Evolutionary conservation across 2,113 vertebrate species (phyloP).

Genomic region (Saguinus imperator): DNA sequence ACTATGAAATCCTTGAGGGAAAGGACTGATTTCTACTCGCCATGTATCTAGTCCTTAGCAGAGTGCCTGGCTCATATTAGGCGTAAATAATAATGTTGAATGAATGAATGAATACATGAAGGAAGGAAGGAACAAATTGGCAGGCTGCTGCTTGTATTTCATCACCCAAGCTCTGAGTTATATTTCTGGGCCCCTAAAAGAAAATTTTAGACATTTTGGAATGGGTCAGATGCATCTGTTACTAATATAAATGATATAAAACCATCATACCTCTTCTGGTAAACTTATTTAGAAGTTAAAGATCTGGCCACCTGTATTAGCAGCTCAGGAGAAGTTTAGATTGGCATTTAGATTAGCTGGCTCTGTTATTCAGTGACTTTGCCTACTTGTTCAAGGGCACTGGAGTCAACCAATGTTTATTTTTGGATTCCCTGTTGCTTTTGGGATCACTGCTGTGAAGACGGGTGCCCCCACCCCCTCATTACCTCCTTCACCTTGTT

Average conservation of each 20-base stretch:
- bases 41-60: not conserved
- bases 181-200: not conserved
- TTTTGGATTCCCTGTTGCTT: slow-evolving; percentile 82
- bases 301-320: slow-evolving; percentile 37
- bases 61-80: not conserved
- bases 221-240: slow-evolving; percentile 32
- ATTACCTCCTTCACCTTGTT: slow-evolving; percentile 84
- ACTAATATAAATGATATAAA: slow-evolving; percentile 7
- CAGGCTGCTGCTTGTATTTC: not conserved
- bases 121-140: not conserved
- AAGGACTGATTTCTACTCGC: not conserved
- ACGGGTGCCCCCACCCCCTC: slow-evolving; percentile 60
- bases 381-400: slow-evolving; percentile 83
- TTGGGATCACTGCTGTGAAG: slow-evolving; percentile 66
- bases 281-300: slow-evolving; percentile 44
- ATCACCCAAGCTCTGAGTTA: not conserved
- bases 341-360: slow-evolving; percentile 76
- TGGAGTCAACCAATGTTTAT: slow-evolving; percentile 81
- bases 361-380: slow-evolving; percentile 69
- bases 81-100: not conserved
- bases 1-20: not conserved
- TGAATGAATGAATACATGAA: not conserved
- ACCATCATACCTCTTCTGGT: slow-evolving; percentile 25
- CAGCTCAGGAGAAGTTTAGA: slow-evolving; percentile 71
- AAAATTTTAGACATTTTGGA: slow-evolving; percentile 16